Conservation (phyloP, 2,797 vertebrate species). For the Hemitrygon akajei region DNA sequence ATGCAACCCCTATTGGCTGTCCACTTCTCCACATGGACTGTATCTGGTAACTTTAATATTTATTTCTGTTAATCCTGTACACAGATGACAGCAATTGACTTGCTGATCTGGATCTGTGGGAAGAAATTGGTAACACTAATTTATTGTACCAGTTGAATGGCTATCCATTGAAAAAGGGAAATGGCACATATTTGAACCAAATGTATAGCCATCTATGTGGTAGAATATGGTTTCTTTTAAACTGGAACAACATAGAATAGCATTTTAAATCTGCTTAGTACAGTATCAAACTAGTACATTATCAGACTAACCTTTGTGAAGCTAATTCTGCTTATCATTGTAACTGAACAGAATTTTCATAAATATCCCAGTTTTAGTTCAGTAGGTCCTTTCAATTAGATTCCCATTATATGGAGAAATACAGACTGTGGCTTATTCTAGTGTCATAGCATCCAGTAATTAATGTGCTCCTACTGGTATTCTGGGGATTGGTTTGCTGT, state of each 20-base stretch:
- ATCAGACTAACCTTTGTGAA: not conserved
- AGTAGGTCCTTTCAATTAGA: not conserved
- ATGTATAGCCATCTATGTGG: not conserved
- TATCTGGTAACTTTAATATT: not conserved
- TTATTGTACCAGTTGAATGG: not conserved
- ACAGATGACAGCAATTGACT: not conserved
- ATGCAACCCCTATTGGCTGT: not conserved
- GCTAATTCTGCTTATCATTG: not conserved
- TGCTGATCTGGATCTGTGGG: not conserved
- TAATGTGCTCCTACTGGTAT: not conserved
- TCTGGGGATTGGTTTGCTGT: not conserved
- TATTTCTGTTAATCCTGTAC: not conserved
- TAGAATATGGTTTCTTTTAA: constrained; percentile 21
- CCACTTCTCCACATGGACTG: not conserved
- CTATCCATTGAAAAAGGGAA: constrained; percentile 14
- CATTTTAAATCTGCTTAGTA: not conserved
- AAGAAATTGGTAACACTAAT: constrained; percentile 28
- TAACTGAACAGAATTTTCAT: not conserved
- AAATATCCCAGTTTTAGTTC: not conserved
- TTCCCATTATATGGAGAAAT: not conserved
- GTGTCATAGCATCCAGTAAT: not conserved
- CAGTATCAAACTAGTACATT: not conserved
- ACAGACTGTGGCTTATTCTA: not conserved
- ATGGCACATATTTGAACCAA: not conserved
- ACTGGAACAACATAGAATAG: not conserved